A percentile compares a stretch with the other conserved stretches of the same genome.
phyloP scores from a whole-genome alignment of 1,140 invertebrate species.

The Drosophila watanabei region DNA sequence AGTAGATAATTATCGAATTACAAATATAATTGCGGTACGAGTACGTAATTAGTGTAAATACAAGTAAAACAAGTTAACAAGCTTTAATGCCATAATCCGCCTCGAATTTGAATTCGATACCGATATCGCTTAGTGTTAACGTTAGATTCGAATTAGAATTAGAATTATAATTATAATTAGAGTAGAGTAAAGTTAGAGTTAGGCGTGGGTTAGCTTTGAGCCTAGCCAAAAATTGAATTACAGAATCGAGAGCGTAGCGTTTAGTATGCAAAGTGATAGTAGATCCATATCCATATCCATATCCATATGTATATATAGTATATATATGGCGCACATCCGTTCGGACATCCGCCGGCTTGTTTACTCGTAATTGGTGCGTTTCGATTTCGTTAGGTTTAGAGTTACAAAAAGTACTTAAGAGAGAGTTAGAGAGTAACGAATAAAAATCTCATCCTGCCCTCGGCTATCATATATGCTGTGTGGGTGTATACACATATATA shows the following conservation, averaged over 20 bases:
- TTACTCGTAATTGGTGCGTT: slow-evolving; percentile 63
- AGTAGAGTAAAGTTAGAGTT: slow-evolving; percentile 40
- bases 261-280: slow-evolving; percentile 47
- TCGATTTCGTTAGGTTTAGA: slow-evolving; percentile 40
- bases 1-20: slow-evolving; percentile 52
- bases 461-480: slow-evolving; percentile 26
- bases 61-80: slow-evolving; percentile 72
- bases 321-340: slow-evolving; percentile 21
- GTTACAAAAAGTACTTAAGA: slow-evolving; percentile 46
- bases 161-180: slow-evolving; percentile 12
- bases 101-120: slow-evolving; percentile 5
- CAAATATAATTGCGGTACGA: slow-evolving; percentile 52
- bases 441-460: slow-evolving; percentile 56
- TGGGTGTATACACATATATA: slow-evolving; percentile 16
- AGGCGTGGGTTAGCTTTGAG: slow-evolving; percentile 60
- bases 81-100: slow-evolving; percentile 42
- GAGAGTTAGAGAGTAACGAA: slow-evolving; percentile 48
- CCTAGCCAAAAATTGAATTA: slow-evolving; percentile 62
- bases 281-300: slow-evolving; percentile 42
- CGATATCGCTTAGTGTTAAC: slow-evolving; percentile 32
- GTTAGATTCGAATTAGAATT: slow-evolving; percentile 20
- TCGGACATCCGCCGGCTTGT: slow-evolving; percentile 33
- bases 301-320: slow-evolving; percentile 33
- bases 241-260: slow-evolving; percentile 44
- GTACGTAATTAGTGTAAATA: slow-evolving; percentile 51